Conservation (phyloP, 35 echinoderm and acorn worm genomes). For the Amphiura filiformis region DNA sequence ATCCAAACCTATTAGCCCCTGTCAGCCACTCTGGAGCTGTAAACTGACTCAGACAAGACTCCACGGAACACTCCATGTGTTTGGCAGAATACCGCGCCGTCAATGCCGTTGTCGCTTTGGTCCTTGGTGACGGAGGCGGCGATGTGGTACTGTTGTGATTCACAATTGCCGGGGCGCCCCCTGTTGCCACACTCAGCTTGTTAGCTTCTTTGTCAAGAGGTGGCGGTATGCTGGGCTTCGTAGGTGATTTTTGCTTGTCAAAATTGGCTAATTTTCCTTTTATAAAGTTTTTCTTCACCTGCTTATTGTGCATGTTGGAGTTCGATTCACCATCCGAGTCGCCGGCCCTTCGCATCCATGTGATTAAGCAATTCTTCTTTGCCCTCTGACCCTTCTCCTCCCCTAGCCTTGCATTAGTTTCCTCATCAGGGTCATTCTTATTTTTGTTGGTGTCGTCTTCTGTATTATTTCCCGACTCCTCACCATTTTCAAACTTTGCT, state of each 20-base stretch:
- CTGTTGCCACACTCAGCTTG: slow-evolving; percentile 39
- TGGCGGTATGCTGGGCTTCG: background rate
- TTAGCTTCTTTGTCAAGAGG: slow-evolving; percentile 28
- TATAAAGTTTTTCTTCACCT: background rate
- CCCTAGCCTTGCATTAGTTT: background rate
- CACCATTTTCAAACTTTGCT: background rate
- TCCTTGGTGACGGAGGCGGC: slow-evolving; percentile 67
- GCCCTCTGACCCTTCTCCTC: background rate
- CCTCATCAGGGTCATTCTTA: background rate
- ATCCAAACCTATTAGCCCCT: slow-evolving; percentile 91
- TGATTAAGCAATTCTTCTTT: background rate
- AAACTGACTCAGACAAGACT: slow-evolving; percentile 96
- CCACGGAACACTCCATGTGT: slow-evolving; percentile 84
- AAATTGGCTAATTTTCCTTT: background rate
- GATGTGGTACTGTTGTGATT: slow-evolving; percentile 4
- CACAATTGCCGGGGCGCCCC: background rate
- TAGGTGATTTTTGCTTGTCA: background rate
- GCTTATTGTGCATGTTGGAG: background rate
- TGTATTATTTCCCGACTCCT: background rate
- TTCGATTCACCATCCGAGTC: background rate
- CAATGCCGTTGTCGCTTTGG: slow-evolving; percentile 59
- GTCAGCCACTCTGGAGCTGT: slow-evolving; percentile 87
- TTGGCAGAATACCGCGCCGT: slow-evolving; percentile 73
- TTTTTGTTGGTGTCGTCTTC: background rate
- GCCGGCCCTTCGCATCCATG: background rate